Percentiles rank a stretch among this genome's conserved stretches.
These are phyloP conservation scores for Labroides dimidiatus DNA, from an alignment of 2,797 vertebrate genomes.

Conservation along the genomic window DNA sequence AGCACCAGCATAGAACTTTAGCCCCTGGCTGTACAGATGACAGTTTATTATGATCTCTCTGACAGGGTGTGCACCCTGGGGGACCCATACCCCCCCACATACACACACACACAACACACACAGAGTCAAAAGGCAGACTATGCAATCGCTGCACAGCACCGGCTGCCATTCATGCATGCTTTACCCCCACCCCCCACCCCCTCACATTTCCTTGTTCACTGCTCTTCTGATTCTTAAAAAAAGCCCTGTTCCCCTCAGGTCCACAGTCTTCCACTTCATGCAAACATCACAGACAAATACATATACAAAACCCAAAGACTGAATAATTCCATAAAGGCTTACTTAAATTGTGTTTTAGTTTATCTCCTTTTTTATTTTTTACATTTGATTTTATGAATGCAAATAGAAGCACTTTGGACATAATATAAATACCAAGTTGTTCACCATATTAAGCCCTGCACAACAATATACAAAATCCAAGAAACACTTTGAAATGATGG, in stretches of 20 bases:
- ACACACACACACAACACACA: constrained; percentile 39
- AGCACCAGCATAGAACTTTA: constrained; percentile 70
- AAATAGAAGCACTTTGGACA: neutral
- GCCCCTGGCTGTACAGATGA: constrained; percentile 82
- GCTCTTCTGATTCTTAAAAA: constrained; percentile 58
- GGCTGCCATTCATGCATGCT: constrained; percentile 58
- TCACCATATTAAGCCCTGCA: neutral
- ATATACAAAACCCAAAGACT: neutral
- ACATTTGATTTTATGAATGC: neutral
- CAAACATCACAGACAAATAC: constrained; percentile 38
- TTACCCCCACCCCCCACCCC: constrained; percentile 23
- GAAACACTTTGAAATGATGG: neutral
- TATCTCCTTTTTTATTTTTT: neutral
- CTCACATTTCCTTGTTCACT: constrained; percentile 46
- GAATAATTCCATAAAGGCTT: neutral
- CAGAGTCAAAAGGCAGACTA: constrained; percentile 14
- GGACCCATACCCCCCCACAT: constrained; percentile 57
- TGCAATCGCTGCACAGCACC: constrained; percentile 34
- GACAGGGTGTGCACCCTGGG: constrained; percentile 80
- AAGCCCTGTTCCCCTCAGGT: constrained; percentile 30
- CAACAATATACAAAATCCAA: neutral
- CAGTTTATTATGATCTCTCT: constrained; percentile 83
- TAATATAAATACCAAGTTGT: neutral
- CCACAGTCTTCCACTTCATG: constrained; percentile 63
- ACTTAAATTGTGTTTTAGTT: neutral